Percentiles rank a stretch among this genome's conserved stretches.
Conservation (phyloP, 1,140 invertebrate species). For the Probaryconus sp. region DNA sequence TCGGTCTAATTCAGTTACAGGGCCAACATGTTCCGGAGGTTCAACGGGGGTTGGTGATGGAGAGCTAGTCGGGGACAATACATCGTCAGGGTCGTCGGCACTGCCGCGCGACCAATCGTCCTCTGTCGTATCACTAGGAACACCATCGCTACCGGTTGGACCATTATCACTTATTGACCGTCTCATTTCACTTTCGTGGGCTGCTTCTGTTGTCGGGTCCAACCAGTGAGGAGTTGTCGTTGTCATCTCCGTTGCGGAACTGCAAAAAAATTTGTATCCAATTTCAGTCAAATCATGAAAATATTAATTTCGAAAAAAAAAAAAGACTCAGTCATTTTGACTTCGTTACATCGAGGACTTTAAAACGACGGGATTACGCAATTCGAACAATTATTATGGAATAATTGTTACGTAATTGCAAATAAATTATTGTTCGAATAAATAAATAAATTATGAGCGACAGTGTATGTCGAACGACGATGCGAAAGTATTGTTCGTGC, state of each 20-base stretch:
- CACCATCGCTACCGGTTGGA: slow-evolving; percentile 80
- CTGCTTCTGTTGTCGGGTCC: slow-evolving; percentile 71
- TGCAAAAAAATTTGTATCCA: slow-evolving; percentile 37
- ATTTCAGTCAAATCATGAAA: slow-evolving; percentile 7
- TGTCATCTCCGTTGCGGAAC: slow-evolving; percentile 74
- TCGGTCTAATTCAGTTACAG: slow-evolving; percentile 75
- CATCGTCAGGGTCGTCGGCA: slow-evolving; percentile 80
- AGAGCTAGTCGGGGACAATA: slow-evolving; percentile 72
- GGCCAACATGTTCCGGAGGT: slow-evolving; percentile 71
- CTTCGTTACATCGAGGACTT: no score
- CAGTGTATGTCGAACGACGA: slow-evolving; percentile 46
- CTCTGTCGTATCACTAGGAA: slow-evolving; percentile 82
- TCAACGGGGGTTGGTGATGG: slow-evolving; percentile 69
- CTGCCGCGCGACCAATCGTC: slow-evolving; percentile 84
- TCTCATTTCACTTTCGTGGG: slow-evolving; percentile 71
- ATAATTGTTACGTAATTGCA: no score
- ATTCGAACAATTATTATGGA: no score
- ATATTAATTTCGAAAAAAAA: not conserved
- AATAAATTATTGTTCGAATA: no score
- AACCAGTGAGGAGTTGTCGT: slow-evolving; percentile 67
- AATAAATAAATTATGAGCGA: no score
- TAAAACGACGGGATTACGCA: no score
- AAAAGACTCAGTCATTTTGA: not conserved
- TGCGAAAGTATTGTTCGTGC: slow-evolving; percentile 27
- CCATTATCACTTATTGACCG: slow-evolving; percentile 77